Evolutionary conservation across 1,140 invertebrate genomes (phyloP).

Genomic region (Drosophila asahinai): DNA sequence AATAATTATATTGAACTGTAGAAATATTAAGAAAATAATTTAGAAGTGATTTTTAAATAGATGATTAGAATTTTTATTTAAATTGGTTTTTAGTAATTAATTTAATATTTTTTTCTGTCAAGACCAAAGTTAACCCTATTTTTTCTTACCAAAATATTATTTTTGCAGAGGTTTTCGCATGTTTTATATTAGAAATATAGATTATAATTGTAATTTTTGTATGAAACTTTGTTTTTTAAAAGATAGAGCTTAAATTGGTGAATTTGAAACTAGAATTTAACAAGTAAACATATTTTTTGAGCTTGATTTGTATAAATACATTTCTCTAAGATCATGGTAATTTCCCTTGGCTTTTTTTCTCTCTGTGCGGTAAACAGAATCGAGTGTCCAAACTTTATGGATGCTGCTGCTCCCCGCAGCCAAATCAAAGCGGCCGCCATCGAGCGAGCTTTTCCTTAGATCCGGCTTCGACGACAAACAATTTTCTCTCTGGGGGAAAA

Average conservation of each 20-base stretch:
- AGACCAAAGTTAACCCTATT: no score
- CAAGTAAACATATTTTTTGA: neutral
- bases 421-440: conserved; percentile 43
- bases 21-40: neutral
- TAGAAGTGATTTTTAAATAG: neutral
- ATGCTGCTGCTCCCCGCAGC: conserved; percentile 11
- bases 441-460: conserved; percentile 48
- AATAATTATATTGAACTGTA: neutral
- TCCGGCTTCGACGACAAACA: conserved; percentile 63
- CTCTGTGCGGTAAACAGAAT: conserved; percentile 14
- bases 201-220: no score
- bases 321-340: neutral
- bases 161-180: no score
- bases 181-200: no score
- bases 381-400: conserved; percentile 9
- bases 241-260: neutral
- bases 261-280: neutral
- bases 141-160: no score
- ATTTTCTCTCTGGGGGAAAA: conserved; percentile 70
- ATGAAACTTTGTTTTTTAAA: neutral
- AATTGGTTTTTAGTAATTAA: neutral
- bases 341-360: neutral
- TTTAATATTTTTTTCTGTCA: no score
- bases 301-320: no score
- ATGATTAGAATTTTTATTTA: neutral